Base-by-base conservation (phyloP, 2,113 vertebrate genomes). In the Silurus glanis region DNA sequence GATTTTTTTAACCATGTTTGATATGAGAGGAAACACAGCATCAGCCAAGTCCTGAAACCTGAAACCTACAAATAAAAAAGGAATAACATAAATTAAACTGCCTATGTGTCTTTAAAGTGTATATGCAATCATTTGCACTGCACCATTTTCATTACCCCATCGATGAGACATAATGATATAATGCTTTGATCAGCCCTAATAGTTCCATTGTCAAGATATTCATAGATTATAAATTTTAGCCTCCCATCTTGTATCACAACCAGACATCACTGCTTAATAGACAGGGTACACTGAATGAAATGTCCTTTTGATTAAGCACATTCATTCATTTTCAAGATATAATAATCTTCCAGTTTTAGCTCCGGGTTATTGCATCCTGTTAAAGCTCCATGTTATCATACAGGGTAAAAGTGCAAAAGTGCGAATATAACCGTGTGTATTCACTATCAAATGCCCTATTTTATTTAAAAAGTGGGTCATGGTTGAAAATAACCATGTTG, bases 401-500 rank as follows among this genome's bases (percentile, higher is more conserved):
- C 45, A 14, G 28, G 75, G 87, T 83, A 49, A 23, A 75, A 72
- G 49, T 59, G 47, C 55, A 58, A 64, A 28, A 45, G 71, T 78
- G 72, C 56, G 61, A 45, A 25, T 80, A 66, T 9, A 80, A 58
- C 45, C 81, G 81, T 58, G 71, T 78, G 21, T 3, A 51, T 47
- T 58, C 16, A 3, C 61, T 75, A 74, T 28, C 19, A 78, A 37
- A 37, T 87, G 66, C 61, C 62, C 51, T 84, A 56, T 66, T 47
- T 74, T 83, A 59, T 80, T 85, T 61, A n/a, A 67, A 85, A 86
- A 75, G 58, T 89, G 64, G 88, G 85, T 83, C 82, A 87, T 59
- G 53, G 58, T 59, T 74, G 17, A 62, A 85, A 87, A 84, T 82
- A 84, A 66, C 78, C 56, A 75, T 61, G 55, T 9, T 25, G 67